Base-by-base conservation (phyloP, 2,888 invertebrate genomes). In the Ennomos quercinarius region DNA sequence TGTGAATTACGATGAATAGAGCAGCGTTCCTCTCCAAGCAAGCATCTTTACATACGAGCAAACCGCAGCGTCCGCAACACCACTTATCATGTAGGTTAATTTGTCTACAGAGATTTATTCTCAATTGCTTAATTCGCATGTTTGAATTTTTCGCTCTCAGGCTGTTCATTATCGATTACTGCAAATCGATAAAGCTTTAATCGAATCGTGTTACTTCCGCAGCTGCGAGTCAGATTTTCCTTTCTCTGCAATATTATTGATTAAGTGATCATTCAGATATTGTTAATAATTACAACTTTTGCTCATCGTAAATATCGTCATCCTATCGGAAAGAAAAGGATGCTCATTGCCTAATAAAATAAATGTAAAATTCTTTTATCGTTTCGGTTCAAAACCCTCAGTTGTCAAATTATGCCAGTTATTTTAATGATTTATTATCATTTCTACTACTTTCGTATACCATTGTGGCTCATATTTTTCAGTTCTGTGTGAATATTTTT, bases 71-170 rank as follows among this genome's bases (percentile, higher is more conserved):
- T 11, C 53, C 43, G 36, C 48, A 53, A 6, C 46, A 47, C 34
- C 10, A 11, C 51, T 34, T n/a, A n/a, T 27, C 50, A 57, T 55
- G 52, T 63, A 59, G 63, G 63, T 49, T 59, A 63, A 63, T 63
- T 57, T 46, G 56, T 63, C 45, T 54, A 47, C 56, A 6, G 45
- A 56, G 49, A 51, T 53, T 45, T 59, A 59, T 49, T 35, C 59
- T 44, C 38, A 59, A 59, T 59, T 46, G 50, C 63, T 59, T 56
- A 56, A 56, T 59, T 56, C 59, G 44, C 55, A 41, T 45, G 54
- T 44, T 54, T 38, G 41, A 50, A 59, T 58, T 39, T 45, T 46
- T 59, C 41, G 17, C 41, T 54, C 45, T 42, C 39, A 42, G 42
- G 46, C 44, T 27, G 36, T 46, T 13, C 45, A 38, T 55, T 37